Evolutionary conservation across 2,797 vertebrate genomes (phyloP).

Genomic region (Chaunax sp.): DNA sequence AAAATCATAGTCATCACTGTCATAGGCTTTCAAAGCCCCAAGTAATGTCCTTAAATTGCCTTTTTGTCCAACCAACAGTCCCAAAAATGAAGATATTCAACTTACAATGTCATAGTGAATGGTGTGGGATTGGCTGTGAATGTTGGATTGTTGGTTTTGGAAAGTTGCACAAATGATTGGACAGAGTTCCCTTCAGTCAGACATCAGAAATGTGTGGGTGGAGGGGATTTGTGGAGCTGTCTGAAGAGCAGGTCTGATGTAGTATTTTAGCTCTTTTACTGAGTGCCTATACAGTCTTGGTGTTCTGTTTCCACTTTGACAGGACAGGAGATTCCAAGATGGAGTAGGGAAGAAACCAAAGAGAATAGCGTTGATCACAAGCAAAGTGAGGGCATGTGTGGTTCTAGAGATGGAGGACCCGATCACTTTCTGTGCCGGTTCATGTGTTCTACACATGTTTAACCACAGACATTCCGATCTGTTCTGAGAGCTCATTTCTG

Average conservation of each 20-base stretch:
- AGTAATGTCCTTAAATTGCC: neutral
- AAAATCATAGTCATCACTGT: neutral
- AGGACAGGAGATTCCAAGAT: slow-evolving; percentile 11
- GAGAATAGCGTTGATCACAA: slow-evolving; percentile 23
- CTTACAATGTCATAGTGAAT: neutral
- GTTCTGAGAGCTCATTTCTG: slow-evolving; percentile 54
- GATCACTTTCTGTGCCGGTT: slow-evolving; percentile 25
- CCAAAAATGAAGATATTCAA: neutral
- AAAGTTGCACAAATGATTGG: too few species aligned
- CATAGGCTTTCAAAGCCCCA: neutral
- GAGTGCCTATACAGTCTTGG: neutral
- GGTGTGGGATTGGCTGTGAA: neutral
- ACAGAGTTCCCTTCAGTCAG: too few species aligned
- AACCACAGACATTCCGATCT: slow-evolving; percentile 54
- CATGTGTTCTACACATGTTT: slow-evolving; percentile 63
- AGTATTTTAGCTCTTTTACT: neutral
- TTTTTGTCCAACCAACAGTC: neutral
- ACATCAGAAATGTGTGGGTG: neutral
- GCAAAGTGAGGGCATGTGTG: slow-evolving; percentile 8
- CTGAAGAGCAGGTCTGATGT: neutral
- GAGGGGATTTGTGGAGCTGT: neutral
- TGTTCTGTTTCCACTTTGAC: slow-evolving; percentile 2
- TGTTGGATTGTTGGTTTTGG: neutral
- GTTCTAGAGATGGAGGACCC: slow-evolving; percentile 32
- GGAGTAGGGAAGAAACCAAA: neutral